These are phyloP conservation scores for Dasypogon diadema DNA, from an alignment of 2,888 invertebrate species.

Conservation along the genomic window DNA sequence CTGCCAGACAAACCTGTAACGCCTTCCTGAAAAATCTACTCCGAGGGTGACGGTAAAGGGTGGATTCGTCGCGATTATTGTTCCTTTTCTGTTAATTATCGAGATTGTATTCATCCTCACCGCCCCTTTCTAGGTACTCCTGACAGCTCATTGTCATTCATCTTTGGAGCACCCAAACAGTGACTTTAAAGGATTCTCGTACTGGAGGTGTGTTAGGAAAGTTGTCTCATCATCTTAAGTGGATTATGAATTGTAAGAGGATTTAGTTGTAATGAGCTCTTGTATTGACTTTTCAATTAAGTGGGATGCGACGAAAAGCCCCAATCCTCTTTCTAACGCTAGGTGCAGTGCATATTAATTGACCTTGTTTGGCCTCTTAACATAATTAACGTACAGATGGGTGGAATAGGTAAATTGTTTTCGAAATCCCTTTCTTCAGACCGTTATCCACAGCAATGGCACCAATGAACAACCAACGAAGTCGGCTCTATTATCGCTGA, in stretches of 20 bases:
- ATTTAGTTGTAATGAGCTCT: constrained; percentile 54
- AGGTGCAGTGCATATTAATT: constrained; percentile 38
- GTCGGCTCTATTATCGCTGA: constrained; percentile 31
- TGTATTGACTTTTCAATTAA: constrained; percentile 56
- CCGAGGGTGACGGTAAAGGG: neutral
- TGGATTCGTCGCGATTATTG: constrained; percentile 33
- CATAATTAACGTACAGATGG: constrained; percentile 32
- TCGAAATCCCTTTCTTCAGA: neutral
- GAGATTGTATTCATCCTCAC: neutral
- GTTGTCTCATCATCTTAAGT: constrained; percentile 40
- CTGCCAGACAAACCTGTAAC: neutral
- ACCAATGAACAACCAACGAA: constrained; percentile 8
- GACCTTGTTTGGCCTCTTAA: constrained; percentile 24
- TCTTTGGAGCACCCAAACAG: constrained; percentile 21
- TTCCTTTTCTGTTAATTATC: constrained; percentile 36
- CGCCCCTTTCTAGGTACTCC: neutral
- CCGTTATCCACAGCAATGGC: constrained; percentile 4
- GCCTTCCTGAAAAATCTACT: neutral
- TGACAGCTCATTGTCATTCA: constrained; percentile 43
- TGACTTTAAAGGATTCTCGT: constrained; percentile 30
- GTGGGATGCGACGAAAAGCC: too few relatives aligned
- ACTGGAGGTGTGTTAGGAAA: neutral
- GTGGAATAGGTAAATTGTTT: constrained; percentile 38
- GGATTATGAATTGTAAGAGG: constrained; percentile 54
- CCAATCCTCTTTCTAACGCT: neutral